Conservation (phyloP, 2,888 invertebrate genomes). For the Pandemis corylana region DNA sequence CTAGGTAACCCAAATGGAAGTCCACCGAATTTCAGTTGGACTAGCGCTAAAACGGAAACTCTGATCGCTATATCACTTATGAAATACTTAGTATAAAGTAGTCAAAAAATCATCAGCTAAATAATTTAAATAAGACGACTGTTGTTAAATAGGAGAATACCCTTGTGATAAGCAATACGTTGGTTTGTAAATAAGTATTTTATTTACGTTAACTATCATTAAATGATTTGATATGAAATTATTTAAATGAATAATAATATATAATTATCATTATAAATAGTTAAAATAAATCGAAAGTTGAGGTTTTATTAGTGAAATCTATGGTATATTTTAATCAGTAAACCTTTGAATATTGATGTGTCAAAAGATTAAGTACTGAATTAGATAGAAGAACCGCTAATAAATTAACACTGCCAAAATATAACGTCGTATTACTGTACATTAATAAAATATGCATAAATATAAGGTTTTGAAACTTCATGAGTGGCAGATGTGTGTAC, state of each 20-base stretch:
- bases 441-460: constrained; percentile 63
- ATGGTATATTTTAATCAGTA: not conserved
- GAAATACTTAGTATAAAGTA: constrained; percentile 56
- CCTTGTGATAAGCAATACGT: constrained; percentile 80
- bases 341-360: constrained; percentile 7
- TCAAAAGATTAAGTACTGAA: constrained; percentile 36
- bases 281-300: constrained; percentile 22
- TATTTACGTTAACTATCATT: constrained; percentile 63
- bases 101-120: constrained; percentile 41
- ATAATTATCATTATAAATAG: constrained; percentile 26
- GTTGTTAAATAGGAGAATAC: constrained; percentile 74
- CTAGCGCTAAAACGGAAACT: constrained; percentile 72
- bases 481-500: constrained; percentile 69
- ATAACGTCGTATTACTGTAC: constrained; percentile 67
- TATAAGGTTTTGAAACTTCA: constrained; percentile 62
- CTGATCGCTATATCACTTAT: constrained; percentile 66
- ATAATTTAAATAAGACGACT: constrained; percentile 68
- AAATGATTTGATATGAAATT: constrained; percentile 55
- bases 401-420: constrained; percentile 81
- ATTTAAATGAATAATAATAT: constrained; percentile 18
- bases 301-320: constrained; percentile 10
- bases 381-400: constrained; percentile 48
- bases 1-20: constrained; percentile 84
- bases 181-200: constrained; percentile 71
- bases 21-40: constrained; percentile 77